A percentile compares a stretch with the other conserved stretches of the same genome.
Conservation (phyloP, 1,140 invertebrate species). For the Ganaspis sp. region DNA sequence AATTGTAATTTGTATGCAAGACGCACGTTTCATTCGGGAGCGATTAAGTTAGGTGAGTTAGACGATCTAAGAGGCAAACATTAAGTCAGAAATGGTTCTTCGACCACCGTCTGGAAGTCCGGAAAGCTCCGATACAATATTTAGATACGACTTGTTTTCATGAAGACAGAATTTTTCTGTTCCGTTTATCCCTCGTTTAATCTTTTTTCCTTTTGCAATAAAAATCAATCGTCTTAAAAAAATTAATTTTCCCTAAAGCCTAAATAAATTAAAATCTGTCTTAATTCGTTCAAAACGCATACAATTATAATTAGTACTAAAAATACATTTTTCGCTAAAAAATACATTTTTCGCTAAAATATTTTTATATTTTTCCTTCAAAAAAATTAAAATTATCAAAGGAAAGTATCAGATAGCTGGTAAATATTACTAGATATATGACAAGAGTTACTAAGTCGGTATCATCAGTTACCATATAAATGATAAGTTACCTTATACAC, state of each 20-base stretch:
- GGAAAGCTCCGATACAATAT: conserved; percentile 2
- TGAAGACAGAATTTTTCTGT: not conserved
- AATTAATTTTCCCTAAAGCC: not conserved
- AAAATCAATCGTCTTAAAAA: not conserved
- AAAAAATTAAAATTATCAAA: too few species aligned
- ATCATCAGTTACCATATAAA: too few species aligned
- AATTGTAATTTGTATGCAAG: not conserved
- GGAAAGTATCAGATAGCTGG: too few species aligned
- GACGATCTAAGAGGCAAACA: not conserved
- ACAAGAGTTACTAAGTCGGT: too few species aligned
- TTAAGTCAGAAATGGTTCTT: not conserved
- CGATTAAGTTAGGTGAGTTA: not conserved
- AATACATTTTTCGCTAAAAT: too few species aligned
- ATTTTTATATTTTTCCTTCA: too few species aligned
- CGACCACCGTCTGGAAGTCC: not conserved
- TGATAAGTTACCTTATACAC: too few species aligned
- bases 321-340: too few species aligned
- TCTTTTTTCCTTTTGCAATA: not conserved
- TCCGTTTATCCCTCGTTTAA: not conserved
- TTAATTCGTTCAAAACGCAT: not conserved
- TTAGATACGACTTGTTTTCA: not conserved
- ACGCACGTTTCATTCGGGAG: not conserved
- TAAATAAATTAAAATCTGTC: not conserved
- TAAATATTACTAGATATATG: too few species aligned
- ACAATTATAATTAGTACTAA: not conserved